Base-by-base conservation (phyloP, 1,140 invertebrate species). In the Notospermus geniculatus region DNA sequence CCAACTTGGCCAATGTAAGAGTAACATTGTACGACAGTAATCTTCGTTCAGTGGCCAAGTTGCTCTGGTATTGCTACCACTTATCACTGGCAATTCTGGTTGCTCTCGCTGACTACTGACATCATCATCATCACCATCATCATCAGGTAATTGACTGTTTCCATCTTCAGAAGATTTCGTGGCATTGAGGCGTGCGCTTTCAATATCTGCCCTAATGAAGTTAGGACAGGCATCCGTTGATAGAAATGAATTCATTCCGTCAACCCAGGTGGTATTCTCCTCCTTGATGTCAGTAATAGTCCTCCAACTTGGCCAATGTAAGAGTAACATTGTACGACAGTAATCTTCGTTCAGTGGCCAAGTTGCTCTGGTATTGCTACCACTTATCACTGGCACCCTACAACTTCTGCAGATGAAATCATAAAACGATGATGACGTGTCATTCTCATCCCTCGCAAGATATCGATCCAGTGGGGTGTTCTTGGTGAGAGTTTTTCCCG, bases 61-160 rank as follows among this genome's bases (percentile, higher is more conserved):
- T n/a, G n/a, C n/a, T n/a, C n/a, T n/a, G n/a, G n/a, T n/a, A n/a
- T n/a, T n/a, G 39, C 19, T 43, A 13, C 39, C 39, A 43, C 39
- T 43, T 11, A 43, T 19, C 19, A n/a, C n/a, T n/a, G n/a, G n/a
- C n/a, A n/a, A 50, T 50, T 50, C 46, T 50, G 46, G 46, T n/a
- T 50, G 46, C 25, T 7, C 25, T 50, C 5, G 46, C 46, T 23
- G n/a, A 7, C n/a, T 23, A 9, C 5, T 19, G 39, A 11, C 39
- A 43, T 13, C 19, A 19, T 43, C 11, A n/a, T 43, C 11, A 43
- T 23, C n/a, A 50, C n/a, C 46, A 5, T 50, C 46, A 4, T 5
- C 4, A 23, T 50, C 46, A 7, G 25, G n/a, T 50, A 9, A 9
- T 23, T 27, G 4, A 27, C 9, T 9, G 4, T 50, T 50, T 4